A percentile compares a stretch with the other conserved stretches of the same genome.
These are phyloP conservation scores for Pristionchus maxplancki DNA, from an alignment of 2,888 invertebrate genomes.

Conservation along the genomic window DNA sequence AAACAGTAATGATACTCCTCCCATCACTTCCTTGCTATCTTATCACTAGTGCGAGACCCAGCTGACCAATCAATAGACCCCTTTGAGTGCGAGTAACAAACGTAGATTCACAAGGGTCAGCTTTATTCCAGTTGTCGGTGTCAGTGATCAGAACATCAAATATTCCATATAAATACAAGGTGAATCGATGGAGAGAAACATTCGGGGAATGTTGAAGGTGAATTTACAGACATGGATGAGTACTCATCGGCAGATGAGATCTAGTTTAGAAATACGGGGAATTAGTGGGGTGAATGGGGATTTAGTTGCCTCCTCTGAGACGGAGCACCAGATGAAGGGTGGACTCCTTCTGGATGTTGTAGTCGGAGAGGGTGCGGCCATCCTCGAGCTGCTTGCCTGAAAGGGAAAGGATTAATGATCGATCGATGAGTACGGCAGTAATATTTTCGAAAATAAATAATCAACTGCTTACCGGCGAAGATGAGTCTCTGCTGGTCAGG, in stretches of 20 bases:
- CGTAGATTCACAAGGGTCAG: background rate
- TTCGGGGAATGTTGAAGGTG: constrained; percentile 38
- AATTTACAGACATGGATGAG: constrained; percentile 15
- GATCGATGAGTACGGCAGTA: constrained; percentile 52
- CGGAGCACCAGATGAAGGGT: too few species aligned
- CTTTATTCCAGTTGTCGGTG: constrained; percentile 24
- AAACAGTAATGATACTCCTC: constrained; percentile 14
- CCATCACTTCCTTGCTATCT: background rate
- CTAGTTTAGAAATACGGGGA: background rate
- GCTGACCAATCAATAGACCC: background rate
- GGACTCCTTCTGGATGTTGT: too few species aligned
- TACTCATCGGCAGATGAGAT: constrained; percentile 12
- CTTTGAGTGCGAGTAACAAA: background rate
- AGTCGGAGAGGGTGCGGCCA: too few species aligned
- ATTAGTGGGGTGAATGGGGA: constrained; percentile 6
- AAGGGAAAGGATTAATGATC: background rate
- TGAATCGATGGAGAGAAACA: too few species aligned
- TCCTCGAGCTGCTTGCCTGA: too few species aligned
- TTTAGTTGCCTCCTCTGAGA: too few species aligned
- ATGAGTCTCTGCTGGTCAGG: too few species aligned
- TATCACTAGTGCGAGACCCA: background rate
- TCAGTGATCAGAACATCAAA: constrained; percentile 24
- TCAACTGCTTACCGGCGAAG: constrained; percentile 65
- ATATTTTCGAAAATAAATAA: background rate
- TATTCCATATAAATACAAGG: constrained; percentile 40